Evolutionary conservation across 2,113 vertebrate genomes (phyloP).

Genomic region (Euleptes europaea): DNA sequence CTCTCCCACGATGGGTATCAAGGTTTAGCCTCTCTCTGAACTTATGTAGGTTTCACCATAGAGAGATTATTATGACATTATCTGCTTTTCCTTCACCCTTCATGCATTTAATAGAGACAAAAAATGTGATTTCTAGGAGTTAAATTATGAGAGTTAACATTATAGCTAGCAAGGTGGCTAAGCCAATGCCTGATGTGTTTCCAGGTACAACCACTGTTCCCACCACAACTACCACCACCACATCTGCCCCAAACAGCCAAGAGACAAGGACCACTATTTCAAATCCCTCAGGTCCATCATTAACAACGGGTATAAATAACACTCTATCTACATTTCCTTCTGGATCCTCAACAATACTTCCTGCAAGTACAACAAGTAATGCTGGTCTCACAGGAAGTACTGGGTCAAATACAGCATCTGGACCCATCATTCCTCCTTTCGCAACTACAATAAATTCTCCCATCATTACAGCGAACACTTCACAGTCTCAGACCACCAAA

Average conservation of each 20-base stretch:
- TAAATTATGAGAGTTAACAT: not conserved
- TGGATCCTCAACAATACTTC: not conserved
- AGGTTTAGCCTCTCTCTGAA: too few species aligned
- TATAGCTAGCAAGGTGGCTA: not conserved
- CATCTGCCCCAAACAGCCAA: not conserved
- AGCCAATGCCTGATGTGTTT: not conserved
- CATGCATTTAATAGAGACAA: not conserved
- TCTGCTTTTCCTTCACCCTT: not conserved
- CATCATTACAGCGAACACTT: not conserved
- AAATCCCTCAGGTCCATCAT: slow-evolving; percentile 7
- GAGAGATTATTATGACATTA: not conserved
- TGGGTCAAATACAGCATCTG: not conserved
- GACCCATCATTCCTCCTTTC: not conserved
- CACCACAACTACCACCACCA: not conserved
- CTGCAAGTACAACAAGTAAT: not conserved
- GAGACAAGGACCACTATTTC: not conserved
- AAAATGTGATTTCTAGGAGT: not conserved
- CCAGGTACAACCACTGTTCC: slow-evolving; percentile 7
- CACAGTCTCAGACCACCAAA: not conserved
- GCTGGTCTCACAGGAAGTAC: not conserved
- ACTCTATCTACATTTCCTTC: not conserved
- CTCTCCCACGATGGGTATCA: too few species aligned
- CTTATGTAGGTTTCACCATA: not conserved
- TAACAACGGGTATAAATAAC: slow-evolving; percentile 3
- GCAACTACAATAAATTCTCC: not conserved